Percentiles rank a stretch among this genome's conserved stretches.
phyloP scores from a whole-genome alignment of 2,113 vertebrate genomes.

The Syngnathus scovelli region DNA sequence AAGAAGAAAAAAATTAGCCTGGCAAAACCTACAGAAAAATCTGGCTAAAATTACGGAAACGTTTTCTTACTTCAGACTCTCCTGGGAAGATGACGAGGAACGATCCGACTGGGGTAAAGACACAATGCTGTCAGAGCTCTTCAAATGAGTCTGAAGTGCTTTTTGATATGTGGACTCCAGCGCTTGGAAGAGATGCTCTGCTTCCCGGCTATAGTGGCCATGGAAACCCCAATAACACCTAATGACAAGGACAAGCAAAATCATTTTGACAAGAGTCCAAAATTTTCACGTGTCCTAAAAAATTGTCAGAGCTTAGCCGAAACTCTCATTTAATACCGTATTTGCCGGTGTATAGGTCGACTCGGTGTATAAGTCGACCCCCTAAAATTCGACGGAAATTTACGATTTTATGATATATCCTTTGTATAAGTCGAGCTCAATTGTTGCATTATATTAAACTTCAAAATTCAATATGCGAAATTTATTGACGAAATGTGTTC shows the following conservation, averaged over 20 bases:
- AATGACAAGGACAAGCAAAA: background rate
- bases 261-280: background rate
- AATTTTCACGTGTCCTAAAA: background rate
- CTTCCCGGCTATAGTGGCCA: slow-evolving; percentile 89
- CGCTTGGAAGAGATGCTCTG: slow-evolving; percentile 89
- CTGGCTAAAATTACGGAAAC: background rate
- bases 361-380: too few relatives aligned
- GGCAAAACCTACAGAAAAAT: too few relatives aligned
- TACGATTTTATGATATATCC: too few relatives aligned
- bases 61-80: slow-evolving; percentile 91
- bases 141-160: slow-evolving; percentile 91
- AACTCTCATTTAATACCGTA: background rate
- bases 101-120: slow-evolving; percentile 95
- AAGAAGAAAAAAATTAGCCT: background rate
- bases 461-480: too few relatives aligned
- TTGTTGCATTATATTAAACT: too few relatives aligned
- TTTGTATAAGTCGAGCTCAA: too few relatives aligned
- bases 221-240: slow-evolving; percentile 99
- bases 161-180: slow-evolving; percentile 96
- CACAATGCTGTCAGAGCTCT: slow-evolving; percentile 92
- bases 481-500: too few relatives aligned
- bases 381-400: too few relatives aligned
- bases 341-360: too few relatives aligned
- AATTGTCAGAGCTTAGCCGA: too few relatives aligned
- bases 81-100: slow-evolving; percentile 95